phyloP scores from a whole-genome alignment of 1,140 invertebrate genomes.

The Calycopis cecrops region DNA sequence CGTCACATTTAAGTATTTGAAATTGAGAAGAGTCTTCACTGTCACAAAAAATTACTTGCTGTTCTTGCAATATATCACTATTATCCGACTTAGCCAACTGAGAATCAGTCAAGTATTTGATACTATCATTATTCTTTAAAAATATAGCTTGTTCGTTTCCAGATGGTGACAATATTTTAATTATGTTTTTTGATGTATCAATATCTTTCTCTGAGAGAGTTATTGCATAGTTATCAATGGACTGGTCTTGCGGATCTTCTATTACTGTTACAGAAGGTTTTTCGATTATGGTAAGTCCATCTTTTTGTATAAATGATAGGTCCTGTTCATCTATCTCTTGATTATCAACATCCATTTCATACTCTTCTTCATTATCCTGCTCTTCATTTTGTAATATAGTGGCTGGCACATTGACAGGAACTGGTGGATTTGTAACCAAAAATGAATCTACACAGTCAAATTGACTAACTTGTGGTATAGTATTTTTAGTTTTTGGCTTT shows the following conservation, averaged over 20 bases:
- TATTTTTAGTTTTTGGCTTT: constrained; percentile 16
- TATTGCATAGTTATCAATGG: constrained; percentile 25
- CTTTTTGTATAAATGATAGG: constrained; percentile 3
- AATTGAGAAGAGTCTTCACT: constrained; percentile 61
- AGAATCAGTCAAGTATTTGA: constrained; percentile 48
- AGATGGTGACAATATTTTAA: constrained; percentile 53
- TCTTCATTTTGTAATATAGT: constrained; percentile 65
- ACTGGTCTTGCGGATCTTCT: constrained; percentile 32
- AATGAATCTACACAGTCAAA: constrained; percentile 56
- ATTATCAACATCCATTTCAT: constrained; percentile 43
- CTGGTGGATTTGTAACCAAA: constrained; percentile 48
- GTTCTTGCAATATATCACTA: constrained; percentile 41
- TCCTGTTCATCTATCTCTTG: constrained; percentile 33
- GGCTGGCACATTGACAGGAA: constrained; percentile 51
- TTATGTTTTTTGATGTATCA: constrained; percentile 40
- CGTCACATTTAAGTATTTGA: constrained; percentile 64
- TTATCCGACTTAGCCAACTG: constrained; percentile 34
- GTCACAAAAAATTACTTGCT: constrained; percentile 64
- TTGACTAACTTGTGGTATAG: constrained; percentile 20
- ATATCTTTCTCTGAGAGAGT: constrained; percentile 28
- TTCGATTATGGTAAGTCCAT: constrained; percentile 5
- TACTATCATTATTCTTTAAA: constrained; percentile 41
- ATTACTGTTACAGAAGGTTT: constrained; percentile 20
- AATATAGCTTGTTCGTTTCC: constrained; percentile 50
- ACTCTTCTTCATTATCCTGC: constrained; percentile 40